These are phyloP conservation scores for Ceratoteleas bidentatus DNA, from an alignment of 1,140 invertebrate species.

Conservation along the genomic window DNA sequence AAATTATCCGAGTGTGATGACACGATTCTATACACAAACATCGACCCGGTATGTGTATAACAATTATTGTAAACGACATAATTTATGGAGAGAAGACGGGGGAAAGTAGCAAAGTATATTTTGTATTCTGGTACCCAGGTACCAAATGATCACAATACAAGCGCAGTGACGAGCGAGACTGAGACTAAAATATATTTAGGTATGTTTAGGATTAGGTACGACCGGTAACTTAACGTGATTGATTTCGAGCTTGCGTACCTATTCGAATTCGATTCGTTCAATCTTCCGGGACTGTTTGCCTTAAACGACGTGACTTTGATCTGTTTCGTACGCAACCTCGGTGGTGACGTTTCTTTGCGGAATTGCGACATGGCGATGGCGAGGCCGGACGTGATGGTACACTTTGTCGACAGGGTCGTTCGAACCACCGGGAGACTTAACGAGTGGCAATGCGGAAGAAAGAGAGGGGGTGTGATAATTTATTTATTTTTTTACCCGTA, in stretches of 20 bases:
- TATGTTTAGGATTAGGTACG: slow-evolving; percentile 35
- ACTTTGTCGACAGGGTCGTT: not conserved
- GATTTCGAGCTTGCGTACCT: slow-evolving; percentile 41
- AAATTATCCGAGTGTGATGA: slow-evolving; percentile 20
- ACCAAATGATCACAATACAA: slow-evolving; percentile 51
- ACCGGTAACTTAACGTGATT: slow-evolving; percentile 34
- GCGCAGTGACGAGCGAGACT: slow-evolving; percentile 58
- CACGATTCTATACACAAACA: no score
- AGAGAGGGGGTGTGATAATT: slow-evolving; percentile 44
- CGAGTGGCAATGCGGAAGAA: slow-evolving; percentile 38
- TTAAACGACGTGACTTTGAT: slow-evolving; percentile 23
- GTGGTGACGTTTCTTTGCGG: not conserved
- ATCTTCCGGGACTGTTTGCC: slow-evolving; percentile 35
- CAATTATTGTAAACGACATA: no score
- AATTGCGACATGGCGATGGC: not conserved
- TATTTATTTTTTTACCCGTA: slow-evolving; percentile 42
- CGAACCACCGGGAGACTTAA: slow-evolving; percentile 31
- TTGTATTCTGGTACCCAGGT: no score
- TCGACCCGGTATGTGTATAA: no score
- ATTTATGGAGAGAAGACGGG: no score
- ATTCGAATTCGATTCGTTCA: slow-evolving; percentile 42
- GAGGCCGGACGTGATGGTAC: no score
- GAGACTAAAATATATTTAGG: slow-evolving; percentile 55
- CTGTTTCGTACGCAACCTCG: slow-evolving; percentile 23
- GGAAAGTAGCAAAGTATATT: no score